Evolutionary conservation across 1,140 invertebrate species (phyloP).

Genomic region (Pseudomyrmex dendroicus): DNA sequence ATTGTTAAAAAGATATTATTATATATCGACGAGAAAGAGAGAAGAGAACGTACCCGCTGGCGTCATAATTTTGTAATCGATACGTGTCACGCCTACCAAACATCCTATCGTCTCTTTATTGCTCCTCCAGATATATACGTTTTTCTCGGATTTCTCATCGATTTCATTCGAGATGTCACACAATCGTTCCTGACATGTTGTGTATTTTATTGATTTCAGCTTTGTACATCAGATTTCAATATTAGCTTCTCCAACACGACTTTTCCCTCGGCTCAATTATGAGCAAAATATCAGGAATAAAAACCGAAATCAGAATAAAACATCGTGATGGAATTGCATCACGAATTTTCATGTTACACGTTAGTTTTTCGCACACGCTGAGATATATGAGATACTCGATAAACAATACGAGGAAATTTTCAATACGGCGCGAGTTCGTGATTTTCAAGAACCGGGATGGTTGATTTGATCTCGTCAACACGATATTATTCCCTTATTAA

Average conservation of each 20-base stretch:
- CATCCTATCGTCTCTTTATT: not conserved
- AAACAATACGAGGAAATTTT: slow-evolving; percentile 29
- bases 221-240: not conserved
- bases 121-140: not conserved
- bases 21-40: not conserved
- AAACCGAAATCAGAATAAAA: no score
- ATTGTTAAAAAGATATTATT: slow-evolving; percentile 50
- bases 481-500: slow-evolving; percentile 1
- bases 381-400: not conserved
- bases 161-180: not conserved
- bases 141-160: not conserved
- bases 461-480: slow-evolving; percentile 6
- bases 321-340: no score
- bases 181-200: not conserved
- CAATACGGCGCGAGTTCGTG: slow-evolving; percentile 8
- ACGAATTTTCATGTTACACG: no score
- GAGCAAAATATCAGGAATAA: no score
- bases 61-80: slow-evolving; percentile 38
- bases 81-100: slow-evolving; percentile 6
- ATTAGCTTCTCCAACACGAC: no score
- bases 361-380: not conserved
- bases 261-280: no score
- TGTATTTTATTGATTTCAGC: not conserved
- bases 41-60: not conserved
- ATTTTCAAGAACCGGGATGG: slow-evolving; percentile 17